Percentiles rank a stretch among this genome's conserved stretches.
These are phyloP conservation scores for Sesamia inferens DNA, from an alignment of 2,888 invertebrate genomes.

Conservation along the genomic window DNA sequence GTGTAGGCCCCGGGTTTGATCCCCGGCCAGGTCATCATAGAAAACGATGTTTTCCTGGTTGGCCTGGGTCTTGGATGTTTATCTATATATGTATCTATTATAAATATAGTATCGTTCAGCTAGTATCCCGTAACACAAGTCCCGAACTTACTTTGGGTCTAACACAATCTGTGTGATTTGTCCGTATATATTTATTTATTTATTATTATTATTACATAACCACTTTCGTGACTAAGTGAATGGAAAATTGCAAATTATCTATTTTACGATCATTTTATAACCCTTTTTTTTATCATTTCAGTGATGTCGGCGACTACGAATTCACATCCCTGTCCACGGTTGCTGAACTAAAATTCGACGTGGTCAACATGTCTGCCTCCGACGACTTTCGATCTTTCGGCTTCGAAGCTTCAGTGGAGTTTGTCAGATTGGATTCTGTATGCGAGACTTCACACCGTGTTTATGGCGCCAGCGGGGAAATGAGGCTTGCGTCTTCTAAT, in stretches of 20 bases:
- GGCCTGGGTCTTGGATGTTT: too few species aligned
- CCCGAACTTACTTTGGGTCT: too few species aligned
- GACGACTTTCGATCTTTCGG: constrained; percentile 96
- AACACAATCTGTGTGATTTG: too few species aligned
- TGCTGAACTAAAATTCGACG: constrained; percentile 95
- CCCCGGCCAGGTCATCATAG: too few species aligned
- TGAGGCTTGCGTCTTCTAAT: constrained; percentile 90
- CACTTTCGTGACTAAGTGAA: neutral
- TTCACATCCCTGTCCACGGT: constrained; percentile 94
- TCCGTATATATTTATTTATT: too few species aligned
- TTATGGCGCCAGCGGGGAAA: constrained; percentile 94
- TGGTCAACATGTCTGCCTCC: constrained; percentile 95
- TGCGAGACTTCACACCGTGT: constrained; percentile 93
- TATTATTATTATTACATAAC: too few species aligned
- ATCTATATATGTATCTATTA: too few species aligned
- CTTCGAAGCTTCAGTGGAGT: constrained; percentile 96
- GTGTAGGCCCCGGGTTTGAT: too few species aligned
- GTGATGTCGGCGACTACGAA: constrained; percentile 90
- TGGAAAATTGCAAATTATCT: neutral
- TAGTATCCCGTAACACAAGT: too few species aligned
- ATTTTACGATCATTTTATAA: neutral
- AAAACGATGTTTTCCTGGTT: too few species aligned
- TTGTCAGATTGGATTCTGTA: constrained; percentile 92
- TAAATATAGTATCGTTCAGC: too few species aligned
- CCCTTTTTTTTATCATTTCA: constrained; percentile 62